These are phyloP conservation scores for Vulpes vulpes DNA, from an alignment of 2,113 vertebrate genomes.

Conservation along the genomic window DNA sequence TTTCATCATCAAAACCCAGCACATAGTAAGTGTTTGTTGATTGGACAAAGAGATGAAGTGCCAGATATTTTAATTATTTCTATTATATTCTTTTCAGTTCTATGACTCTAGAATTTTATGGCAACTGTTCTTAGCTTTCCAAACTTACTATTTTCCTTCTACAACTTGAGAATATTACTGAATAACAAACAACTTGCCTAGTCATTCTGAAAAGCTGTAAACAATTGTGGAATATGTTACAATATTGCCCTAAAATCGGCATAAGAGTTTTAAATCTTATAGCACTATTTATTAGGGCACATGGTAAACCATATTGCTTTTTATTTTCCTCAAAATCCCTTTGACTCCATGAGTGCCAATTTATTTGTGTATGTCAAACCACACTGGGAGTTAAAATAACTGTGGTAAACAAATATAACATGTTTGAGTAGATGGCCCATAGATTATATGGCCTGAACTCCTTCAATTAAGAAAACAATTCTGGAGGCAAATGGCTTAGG, in stretches of 20 bases:
- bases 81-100: background rate
- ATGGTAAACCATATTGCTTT: background rate
- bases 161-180: background rate
- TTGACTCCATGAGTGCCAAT: background rate
- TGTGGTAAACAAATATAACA: slow-evolving; percentile 27
- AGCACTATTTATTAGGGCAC: background rate
- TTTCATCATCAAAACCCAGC: background rate
- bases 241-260: background rate
- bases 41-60: background rate
- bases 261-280: background rate
- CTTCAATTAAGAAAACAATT: background rate
- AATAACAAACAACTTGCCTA: background rate
- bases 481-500: background rate
- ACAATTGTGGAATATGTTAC: background rate
- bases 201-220: slow-evolving; percentile 13
- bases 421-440: background rate
- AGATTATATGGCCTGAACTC: background rate
- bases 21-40: background rate
- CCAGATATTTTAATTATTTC: background rate
- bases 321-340: slow-evolving; percentile 37
- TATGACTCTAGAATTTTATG: background rate
- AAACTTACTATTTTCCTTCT: background rate
- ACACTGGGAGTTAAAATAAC: slow-evolving; percentile 19
- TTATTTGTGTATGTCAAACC: background rate
- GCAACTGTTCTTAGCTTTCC: background rate